A percentile compares a stretch with the other conserved stretches of the same genome.
These are phyloP conservation scores for Rhabdophis nuchalis DNA, from an alignment of 2,797 vertebrate genomes.

Conservation along the genomic window DNA sequence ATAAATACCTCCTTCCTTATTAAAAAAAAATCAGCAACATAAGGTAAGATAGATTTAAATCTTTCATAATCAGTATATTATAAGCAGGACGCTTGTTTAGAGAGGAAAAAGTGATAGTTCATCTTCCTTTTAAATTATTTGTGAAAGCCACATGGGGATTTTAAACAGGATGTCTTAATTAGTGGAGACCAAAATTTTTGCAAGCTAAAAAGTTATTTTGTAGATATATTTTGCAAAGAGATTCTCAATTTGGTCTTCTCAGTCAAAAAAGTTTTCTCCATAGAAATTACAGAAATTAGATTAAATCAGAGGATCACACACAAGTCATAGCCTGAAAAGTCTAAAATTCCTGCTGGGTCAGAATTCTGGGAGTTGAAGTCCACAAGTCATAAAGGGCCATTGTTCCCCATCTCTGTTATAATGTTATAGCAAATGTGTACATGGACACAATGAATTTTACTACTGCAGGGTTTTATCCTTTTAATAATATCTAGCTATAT, in stretches of 20 bases:
- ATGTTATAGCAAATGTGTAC: not conserved
- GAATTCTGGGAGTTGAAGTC: not conserved
- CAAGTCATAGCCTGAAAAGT: not conserved
- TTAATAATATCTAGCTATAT: constrained; percentile 22
- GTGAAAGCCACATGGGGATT: not conserved
- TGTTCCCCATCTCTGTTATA: not conserved
- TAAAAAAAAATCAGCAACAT: constrained; percentile 3
- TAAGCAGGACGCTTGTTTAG: not conserved
- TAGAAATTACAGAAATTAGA: not conserved
- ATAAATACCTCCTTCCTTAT: constrained; percentile 24
- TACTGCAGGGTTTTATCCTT: constrained; percentile 13
- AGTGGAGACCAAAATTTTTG: not conserved
- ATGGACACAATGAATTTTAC: constrained; percentile 1
- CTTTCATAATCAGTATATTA: not conserved
- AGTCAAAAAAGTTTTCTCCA: not conserved
- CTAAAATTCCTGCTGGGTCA: not conserved
- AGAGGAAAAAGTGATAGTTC: not conserved
- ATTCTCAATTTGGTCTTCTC: not conserved
- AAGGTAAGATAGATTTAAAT: constrained; percentile 1
- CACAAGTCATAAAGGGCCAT: not conserved
- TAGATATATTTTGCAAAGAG: not conserved
- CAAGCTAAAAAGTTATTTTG: not conserved
- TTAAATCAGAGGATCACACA: not conserved
- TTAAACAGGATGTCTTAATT: not conserved
- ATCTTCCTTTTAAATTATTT: not conserved